Percentiles rank a stretch among this genome's conserved stretches.
phyloP scores from a whole-genome alignment of 2,888 invertebrate genomes.

The Xestia rhomboidea region DNA sequence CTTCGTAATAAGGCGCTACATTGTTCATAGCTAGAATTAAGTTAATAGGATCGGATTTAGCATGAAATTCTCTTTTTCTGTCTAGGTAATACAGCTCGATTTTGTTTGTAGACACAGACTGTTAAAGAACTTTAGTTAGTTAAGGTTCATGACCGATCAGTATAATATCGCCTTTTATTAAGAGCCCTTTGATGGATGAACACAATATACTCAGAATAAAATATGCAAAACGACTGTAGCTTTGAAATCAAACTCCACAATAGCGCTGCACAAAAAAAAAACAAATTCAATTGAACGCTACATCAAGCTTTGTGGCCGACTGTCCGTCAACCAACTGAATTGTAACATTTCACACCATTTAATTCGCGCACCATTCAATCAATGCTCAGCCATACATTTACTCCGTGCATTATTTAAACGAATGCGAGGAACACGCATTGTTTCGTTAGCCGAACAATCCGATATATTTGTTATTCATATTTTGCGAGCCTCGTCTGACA shows the following conservation, averaged over 20 bases:
- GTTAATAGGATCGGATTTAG: not conserved
- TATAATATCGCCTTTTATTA: not conserved
- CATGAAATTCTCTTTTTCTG: not conserved
- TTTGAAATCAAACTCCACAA: conserved; percentile 4
- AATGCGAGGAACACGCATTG: conserved; percentile 38
- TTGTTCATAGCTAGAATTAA: not conserved
- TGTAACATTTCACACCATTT: conserved; percentile 52
- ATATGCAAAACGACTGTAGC: not conserved
- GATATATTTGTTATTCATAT: conserved; percentile 75
- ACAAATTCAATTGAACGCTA: not conserved
- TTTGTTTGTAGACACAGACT: not conserved
- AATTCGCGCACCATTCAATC: conserved; percentile 49
- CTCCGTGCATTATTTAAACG: conserved; percentile 41
- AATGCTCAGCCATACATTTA: conserved; percentile 33
- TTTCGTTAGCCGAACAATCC: conserved; percentile 69
- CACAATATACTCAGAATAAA: not conserved
- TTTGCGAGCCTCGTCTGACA: conserved; percentile 60
- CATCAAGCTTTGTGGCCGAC: conserved; percentile 7
- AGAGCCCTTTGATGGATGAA: not conserved
- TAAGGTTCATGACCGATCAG: not conserved
- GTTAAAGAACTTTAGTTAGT: not conserved
- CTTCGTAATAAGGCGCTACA: not conserved
- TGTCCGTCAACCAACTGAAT: conserved; percentile 16
- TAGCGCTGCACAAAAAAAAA: not conserved
- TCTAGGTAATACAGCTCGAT: not conserved